A percentile compares a stretch with the other conserved stretches of the same genome.
Evolutionary conservation across 2,888 invertebrate species (phyloP).

Genomic region (Noctua comes): DNA sequence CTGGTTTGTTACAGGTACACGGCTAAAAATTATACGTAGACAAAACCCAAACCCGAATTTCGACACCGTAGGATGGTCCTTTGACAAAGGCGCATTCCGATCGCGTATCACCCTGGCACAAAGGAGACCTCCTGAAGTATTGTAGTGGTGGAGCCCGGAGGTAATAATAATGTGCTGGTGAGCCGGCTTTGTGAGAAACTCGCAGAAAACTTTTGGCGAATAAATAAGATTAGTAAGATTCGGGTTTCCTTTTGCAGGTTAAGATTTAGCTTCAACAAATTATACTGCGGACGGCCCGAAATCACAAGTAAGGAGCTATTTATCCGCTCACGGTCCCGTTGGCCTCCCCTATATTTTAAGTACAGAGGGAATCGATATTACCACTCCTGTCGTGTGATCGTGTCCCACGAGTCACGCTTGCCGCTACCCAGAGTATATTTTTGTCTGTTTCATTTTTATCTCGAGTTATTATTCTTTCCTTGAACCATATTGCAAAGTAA

Average conservation of each 20-base stretch:
- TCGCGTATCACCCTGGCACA: constrained; percentile 73
- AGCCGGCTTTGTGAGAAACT: constrained; percentile 47
- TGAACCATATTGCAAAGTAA: constrained; percentile 62
- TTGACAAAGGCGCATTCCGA: constrained; percentile 86
- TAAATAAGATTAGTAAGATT: constrained; percentile 25
- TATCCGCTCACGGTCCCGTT: constrained; percentile 48
- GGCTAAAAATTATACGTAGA: constrained; percentile 88
- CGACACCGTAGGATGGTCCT: constrained; percentile 79
- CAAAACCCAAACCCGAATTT: constrained; percentile 82
- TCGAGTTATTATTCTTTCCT: constrained; percentile 62
- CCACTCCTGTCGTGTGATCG: constrained; percentile 68
- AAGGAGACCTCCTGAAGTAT: constrained; percentile 71
- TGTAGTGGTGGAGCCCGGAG: constrained; percentile 47
- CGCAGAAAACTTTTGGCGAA: constrained; percentile 14
- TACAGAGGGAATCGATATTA: constrained; percentile 76
- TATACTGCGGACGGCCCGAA: constrained; percentile 14
- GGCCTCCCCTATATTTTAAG: constrained; percentile 65
- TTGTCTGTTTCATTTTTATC: constrained; percentile 65
- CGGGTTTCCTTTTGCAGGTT: constrained; percentile 14
- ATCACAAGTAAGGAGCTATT: constrained; percentile 37
- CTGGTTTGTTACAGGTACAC: constrained; percentile 88
- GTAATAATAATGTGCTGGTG: constrained; percentile 58
- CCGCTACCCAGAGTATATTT: constrained; percentile 65
- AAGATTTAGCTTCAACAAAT: constrained; percentile 14
- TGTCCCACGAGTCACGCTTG: constrained; percentile 79